A percentile compares a stretch with the other conserved stretches of the same genome.
These are phyloP conservation scores for Napeogenes inachia DNA, from an alignment of 2,888 invertebrate genomes.

Conservation along the genomic window DNA sequence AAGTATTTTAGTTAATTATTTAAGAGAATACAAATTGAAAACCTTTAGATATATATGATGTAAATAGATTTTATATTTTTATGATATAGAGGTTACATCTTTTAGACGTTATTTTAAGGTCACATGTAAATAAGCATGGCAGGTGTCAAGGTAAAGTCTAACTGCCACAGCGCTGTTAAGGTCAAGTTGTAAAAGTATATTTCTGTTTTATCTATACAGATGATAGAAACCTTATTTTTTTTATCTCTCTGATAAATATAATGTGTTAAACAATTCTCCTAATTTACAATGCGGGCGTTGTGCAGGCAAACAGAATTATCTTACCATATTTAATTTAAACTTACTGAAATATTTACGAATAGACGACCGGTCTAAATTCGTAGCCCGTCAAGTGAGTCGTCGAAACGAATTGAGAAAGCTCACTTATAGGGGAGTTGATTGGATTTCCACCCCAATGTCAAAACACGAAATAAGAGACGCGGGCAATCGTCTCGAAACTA, in stretches of 20 bases:
- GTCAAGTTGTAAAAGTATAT: too few species aligned
- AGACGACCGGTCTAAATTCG: constrained; percentile 16
- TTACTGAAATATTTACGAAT: constrained; percentile 5
- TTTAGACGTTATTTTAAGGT: not conserved
- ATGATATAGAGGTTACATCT: too few species aligned
- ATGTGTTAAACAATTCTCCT: too few species aligned
- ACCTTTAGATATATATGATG: too few species aligned
- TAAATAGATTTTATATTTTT: too few species aligned
- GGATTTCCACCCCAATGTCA: constrained; percentile 36
- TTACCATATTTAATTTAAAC: constrained; percentile 1
- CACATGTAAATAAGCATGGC: not conserved
- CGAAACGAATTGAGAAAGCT: constrained; percentile 30
- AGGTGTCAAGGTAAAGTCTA: too few species aligned
- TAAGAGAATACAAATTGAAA: too few species aligned
- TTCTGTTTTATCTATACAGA: too few species aligned
- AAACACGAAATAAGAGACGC: constrained; percentile 5
- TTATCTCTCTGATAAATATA: too few species aligned
- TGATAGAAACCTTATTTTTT: too few species aligned
- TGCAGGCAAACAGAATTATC: not conserved
- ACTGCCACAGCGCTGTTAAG: too few species aligned
- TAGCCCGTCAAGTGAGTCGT: constrained; percentile 24
- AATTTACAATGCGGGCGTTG: not conserved
- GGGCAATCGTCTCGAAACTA: constrained; percentile 12
- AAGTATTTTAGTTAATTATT: too few species aligned
- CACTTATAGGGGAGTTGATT: constrained; percentile 41